Conservation (phyloP, 2,888 invertebrate genomes). For the Oscheius sp. region DNA sequence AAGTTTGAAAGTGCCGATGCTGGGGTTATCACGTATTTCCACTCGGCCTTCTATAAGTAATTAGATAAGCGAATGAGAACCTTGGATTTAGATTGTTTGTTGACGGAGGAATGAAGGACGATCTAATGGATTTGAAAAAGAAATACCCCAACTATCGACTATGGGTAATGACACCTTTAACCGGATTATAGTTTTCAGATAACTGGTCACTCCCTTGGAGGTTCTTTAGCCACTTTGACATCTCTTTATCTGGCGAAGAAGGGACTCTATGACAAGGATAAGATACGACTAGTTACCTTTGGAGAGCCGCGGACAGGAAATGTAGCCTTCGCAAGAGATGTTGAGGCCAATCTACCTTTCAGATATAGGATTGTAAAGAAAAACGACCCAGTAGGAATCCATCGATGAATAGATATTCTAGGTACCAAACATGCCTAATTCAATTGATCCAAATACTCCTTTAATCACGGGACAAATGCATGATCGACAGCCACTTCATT, state of each 20-base stretch:
- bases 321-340: conserved; percentile 65
- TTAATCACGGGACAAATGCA: conserved; percentile 58
- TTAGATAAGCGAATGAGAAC: no score
- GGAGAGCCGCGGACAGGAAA: conserved; percentile 70
- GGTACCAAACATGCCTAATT: conserved; percentile 68
- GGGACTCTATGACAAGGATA: conserved; percentile 57
- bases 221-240: conserved; percentile 68
- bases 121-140: conserved; percentile 62
- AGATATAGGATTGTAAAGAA: conserved; percentile 66
- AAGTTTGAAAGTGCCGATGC: conserved; percentile 63
- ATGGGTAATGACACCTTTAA: conserved; percentile 52
- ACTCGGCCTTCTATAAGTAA: conserved; percentile 59
- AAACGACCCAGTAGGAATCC: conserved; percentile 61
- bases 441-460: conserved; percentile 57
- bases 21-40: conserved; percentile 70
- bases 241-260: conserved; percentile 65
- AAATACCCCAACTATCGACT: conserved; percentile 65
- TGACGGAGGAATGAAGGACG: conserved; percentile 66
- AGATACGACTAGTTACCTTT: conserved; percentile 62
- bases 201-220: conserved; percentile 69
- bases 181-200: conserved; percentile 40
- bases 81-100: conserved; percentile 61
- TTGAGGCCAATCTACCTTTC: conserved; percentile 64
- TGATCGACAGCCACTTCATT: conserved; percentile 66
- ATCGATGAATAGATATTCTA: conserved; percentile 24